Percentiles rank a stretch among this genome's conserved stretches.
Evolutionary conservation across 1,140 invertebrate species (phyloP).

Genomic region (Bombus confusus): DNA sequence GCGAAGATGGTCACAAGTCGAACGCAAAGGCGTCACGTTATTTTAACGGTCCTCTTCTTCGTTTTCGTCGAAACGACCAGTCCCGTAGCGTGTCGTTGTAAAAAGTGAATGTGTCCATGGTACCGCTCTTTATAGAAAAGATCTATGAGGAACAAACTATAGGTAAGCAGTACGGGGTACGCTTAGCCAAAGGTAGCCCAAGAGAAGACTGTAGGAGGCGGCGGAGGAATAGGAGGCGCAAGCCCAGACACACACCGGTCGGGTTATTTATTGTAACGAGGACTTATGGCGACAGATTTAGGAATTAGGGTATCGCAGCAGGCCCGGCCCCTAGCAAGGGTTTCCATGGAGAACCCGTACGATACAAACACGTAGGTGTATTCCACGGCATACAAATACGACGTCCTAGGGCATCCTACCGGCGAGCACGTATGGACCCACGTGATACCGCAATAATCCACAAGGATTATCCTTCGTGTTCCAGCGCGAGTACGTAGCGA

Average conservation of each 20-base stretch:
- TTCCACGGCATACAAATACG: slow-evolving; percentile 74
- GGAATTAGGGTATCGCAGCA: slow-evolving; percentile 80
- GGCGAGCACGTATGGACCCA: slow-evolving; percentile 76
- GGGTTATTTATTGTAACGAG: slow-evolving; percentile 83
- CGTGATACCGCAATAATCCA: slow-evolving; percentile 81
- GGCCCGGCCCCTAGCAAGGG: slow-evolving; percentile 76
- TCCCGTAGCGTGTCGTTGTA: slow-evolving; percentile 1
- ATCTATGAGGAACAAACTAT: slow-evolving; percentile 28
- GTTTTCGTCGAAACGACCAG: not conserved
- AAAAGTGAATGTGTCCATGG: slow-evolving; percentile 31
- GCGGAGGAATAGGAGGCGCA: slow-evolving; percentile 63
- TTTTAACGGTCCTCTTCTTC: too few relatives aligned
- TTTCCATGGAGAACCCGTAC: slow-evolving; percentile 75
- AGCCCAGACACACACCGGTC: slow-evolving; percentile 75
- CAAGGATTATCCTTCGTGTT: slow-evolving; percentile 81
- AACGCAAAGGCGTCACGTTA: too few relatives aligned
- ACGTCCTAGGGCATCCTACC: slow-evolving; percentile 69
- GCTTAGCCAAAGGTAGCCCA: slow-evolving; percentile 44
- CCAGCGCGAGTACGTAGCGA: slow-evolving; percentile 68
- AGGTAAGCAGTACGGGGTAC: not conserved
- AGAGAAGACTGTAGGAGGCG: slow-evolving; percentile 48
- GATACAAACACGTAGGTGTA: slow-evolving; percentile 73
- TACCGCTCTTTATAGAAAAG: slow-evolving; percentile 43
- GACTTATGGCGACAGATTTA: slow-evolving; percentile 84
- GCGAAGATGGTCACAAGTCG: rapidly evolving